Conservation (phyloP, 2,113 vertebrate species). For the Misgurnus anguillicaudatus region DNA sequence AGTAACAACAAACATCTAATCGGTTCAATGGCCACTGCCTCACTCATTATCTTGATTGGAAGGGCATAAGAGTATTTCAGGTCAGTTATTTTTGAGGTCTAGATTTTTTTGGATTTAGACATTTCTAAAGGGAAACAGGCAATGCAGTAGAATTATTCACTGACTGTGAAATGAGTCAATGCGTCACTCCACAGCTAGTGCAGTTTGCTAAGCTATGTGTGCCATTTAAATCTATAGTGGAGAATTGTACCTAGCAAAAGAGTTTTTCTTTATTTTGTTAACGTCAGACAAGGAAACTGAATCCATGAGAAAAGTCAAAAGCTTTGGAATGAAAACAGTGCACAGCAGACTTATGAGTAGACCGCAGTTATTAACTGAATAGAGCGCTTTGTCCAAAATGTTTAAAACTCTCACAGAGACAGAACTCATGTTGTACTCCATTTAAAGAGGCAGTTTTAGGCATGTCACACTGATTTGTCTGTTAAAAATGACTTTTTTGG, state of each 20-base stretch:
- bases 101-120: not conserved
- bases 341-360: not conserved
- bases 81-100: conserved; percentile 23
- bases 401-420: not conserved
- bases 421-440: not conserved
- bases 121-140: too few relatives aligned
- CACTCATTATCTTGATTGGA: conserved; percentile 43
- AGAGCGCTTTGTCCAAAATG: not conserved
- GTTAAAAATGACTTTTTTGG: not conserved
- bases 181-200: too few relatives aligned
- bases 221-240: not conserved
- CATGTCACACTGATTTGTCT: not conserved
- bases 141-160: not conserved
- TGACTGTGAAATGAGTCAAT: not conserved
- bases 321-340: not conserved
- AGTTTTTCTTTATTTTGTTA: not conserved
- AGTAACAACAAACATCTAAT: conserved; percentile 32
- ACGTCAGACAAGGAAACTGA: not conserved
- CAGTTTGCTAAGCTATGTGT: not conserved
- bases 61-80: conserved; percentile 2
- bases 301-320: not conserved
- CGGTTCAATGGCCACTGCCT: conserved; percentile 25
- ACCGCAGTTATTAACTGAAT: not conserved
- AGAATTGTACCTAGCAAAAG: not conserved
- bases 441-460: not conserved